Conservation (phyloP, 23 tunicate genomes). For the Botrylloides violaceus region DNA sequence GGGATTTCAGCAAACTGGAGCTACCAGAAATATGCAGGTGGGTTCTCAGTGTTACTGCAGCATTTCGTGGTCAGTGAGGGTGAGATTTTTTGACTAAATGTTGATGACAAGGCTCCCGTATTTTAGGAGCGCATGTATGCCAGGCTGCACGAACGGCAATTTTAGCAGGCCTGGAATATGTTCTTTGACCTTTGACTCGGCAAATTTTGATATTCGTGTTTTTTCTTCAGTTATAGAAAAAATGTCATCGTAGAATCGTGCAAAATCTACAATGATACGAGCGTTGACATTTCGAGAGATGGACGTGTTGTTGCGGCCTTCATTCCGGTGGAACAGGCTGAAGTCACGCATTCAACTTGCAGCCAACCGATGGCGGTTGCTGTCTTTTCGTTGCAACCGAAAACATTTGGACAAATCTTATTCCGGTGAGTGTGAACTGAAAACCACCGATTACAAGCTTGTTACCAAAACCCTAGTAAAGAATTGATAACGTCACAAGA, state of each 20-base stretch:
- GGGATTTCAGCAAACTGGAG: conserved; percentile 65
- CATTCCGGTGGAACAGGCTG: conserved; percentile 29
- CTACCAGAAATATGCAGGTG: conserved; percentile 83
- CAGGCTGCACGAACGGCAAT: too few relatives aligned
- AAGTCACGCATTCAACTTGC: neutral
- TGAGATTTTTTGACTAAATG: too few relatives aligned
- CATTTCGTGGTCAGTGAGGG: too few relatives aligned
- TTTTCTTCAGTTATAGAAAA: conserved; percentile 33
- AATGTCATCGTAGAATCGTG: conserved; percentile 58
- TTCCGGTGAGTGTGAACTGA: conserved; percentile 39
- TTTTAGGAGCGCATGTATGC: too few relatives aligned
- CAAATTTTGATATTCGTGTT: neutral
- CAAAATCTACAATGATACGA: conserved; percentile 79
- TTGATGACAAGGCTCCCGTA: too few relatives aligned
- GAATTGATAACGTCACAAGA: too few relatives aligned
- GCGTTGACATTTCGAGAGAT: conserved; percentile 68
- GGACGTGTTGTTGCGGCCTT: conserved; percentile 59
- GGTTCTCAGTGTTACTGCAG: neutral
- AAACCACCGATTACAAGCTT: too few relatives aligned
- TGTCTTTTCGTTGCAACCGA: conserved; percentile 42
- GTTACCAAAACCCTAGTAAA: too few relatives aligned
- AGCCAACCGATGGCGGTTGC: conserved; percentile 34
- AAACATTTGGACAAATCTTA: conserved; percentile 40
- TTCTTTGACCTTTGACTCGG: neutral
- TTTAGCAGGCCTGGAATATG: too few relatives aligned